Conservation (phyloP, 2,113 vertebrate species). For the Mirza zaza region DNA sequence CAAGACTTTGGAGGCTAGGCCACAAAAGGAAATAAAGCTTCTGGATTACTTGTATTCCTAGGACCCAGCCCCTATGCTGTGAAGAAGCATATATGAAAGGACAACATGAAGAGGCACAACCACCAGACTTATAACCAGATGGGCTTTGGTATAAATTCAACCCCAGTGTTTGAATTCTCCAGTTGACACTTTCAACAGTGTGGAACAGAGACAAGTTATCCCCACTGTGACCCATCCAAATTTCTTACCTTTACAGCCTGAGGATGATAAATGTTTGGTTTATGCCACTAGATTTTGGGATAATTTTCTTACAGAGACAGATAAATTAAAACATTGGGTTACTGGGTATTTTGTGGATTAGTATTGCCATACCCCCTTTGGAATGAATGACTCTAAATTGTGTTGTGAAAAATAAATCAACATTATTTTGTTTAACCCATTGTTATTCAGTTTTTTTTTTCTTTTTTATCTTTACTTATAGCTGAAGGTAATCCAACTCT, state of each 20-base stretch:
- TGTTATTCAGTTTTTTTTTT: background rate
- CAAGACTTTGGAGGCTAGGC: background rate
- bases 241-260: background rate
- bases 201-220: background rate
- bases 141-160: background rate
- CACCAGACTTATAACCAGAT: accelerated
- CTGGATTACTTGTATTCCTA: background rate
- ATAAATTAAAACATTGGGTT: background rate
- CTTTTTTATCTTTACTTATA: background rate
- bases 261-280: background rate
- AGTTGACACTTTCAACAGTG: background rate
- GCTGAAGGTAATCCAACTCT: background rate
- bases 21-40: background rate
- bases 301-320: background rate
- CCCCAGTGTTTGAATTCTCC: background rate
- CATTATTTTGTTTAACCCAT: background rate
- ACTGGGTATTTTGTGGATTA: background rate
- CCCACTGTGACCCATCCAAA: background rate
- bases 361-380: background rate
- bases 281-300: background rate
- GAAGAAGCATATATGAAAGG: background rate
- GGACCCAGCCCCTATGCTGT: accelerated
- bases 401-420: background rate
- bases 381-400: background rate
- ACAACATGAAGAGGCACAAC: background rate